phyloP scores from a whole-genome alignment of 2,797 vertebrate genomes.

The Xiphophorus birchmanni region DNA sequence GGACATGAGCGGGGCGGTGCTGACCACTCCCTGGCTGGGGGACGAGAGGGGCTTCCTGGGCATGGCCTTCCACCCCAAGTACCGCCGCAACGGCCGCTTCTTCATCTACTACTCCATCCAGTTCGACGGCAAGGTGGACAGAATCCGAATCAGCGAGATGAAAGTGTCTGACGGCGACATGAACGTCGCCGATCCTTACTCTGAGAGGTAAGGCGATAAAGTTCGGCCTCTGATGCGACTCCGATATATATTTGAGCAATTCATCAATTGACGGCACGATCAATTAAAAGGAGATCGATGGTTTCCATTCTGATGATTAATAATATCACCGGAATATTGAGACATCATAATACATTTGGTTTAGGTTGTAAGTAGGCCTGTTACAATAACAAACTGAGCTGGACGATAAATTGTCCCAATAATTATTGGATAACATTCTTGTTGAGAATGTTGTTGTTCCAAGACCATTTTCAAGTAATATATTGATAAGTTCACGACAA shows the following conservation, averaged over 20 bases:
- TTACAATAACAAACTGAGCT: too few relatives aligned
- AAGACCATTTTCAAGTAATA: too few relatives aligned
- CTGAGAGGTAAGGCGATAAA: constrained; percentile 81
- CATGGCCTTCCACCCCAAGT: constrained; percentile 86
- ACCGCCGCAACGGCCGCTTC: constrained; percentile 83
- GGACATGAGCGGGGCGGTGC: constrained; percentile 82
- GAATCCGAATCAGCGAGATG: constrained; percentile 86
- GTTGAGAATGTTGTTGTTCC: too few relatives aligned
- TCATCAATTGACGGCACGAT: too few relatives aligned
- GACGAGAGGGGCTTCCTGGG: constrained; percentile 89
- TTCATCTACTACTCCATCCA: constrained; percentile 86
- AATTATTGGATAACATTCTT: too few relatives aligned
- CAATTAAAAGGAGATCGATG: too few relatives aligned
- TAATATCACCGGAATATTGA: too few relatives aligned
- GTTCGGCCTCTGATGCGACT: background rate
- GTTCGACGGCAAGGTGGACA: constrained; percentile 77
- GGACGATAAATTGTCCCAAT: too few relatives aligned
- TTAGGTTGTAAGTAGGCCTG: too few relatives aligned
- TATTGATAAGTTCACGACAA: too few relatives aligned
- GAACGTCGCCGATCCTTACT: constrained; percentile 82
- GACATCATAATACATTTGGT: too few relatives aligned
- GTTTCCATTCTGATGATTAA: too few relatives aligned
- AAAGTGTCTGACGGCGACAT: constrained; percentile 80
- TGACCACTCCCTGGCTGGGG: constrained; percentile 84
- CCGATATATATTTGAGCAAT: background rate